phyloP scores from a whole-genome alignment of 2,888 invertebrate species.

The Hylaea fasciaria region DNA sequence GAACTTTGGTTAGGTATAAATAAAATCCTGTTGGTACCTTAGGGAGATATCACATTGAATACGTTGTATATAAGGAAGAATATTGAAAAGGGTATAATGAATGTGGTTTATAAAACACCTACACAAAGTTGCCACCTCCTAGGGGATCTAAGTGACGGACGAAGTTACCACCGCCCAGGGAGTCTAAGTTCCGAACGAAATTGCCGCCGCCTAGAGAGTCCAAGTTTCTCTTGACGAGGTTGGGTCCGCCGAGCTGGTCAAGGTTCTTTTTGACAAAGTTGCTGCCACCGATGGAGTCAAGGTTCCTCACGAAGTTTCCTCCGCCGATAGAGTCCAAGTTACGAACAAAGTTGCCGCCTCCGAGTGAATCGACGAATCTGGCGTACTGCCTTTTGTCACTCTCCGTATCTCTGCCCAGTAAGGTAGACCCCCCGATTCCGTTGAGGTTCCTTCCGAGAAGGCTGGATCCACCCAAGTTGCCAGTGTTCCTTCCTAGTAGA shows the following conservation, averaged over 20 bases:
- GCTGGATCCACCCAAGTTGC: slow-evolving; percentile 51
- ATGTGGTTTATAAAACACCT: slow-evolving; percentile 42
- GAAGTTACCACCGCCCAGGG: slow-evolving; percentile 81
- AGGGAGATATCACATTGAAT: slow-evolving; percentile 61
- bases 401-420: slow-evolving; percentile 56
- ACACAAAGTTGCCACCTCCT: slow-evolving; percentile 74
- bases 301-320: slow-evolving; percentile 73
- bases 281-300: slow-evolving; percentile 72
- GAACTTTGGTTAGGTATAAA: slow-evolving; percentile 49
- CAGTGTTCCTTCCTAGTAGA: slow-evolving; percentile 44
- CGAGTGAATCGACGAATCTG: slow-evolving; percentile 63
- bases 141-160: slow-evolving; percentile 70
- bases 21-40: slow-evolving; percentile 45
- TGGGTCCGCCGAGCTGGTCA: slow-evolving; percentile 74
- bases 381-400: slow-evolving; percentile 52
- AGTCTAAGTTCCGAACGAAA: slow-evolving; percentile 71
- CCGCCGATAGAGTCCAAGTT: slow-evolving; percentile 75
- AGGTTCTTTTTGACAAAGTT: slow-evolving; percentile 76
- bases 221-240: slow-evolving; percentile 73
- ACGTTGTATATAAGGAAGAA: slow-evolving; percentile 35
- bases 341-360: slow-evolving; percentile 72
- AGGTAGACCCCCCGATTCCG: slow-evolving; percentile 53
- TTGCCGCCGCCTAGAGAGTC: slow-evolving; percentile 76
- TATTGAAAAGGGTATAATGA: slow-evolving; percentile 35
- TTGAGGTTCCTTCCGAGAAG: slow-evolving; percentile 56